Conservation (phyloP, 2,113 vertebrate genomes). For the Epinephelus fuscoguttatus region DNA sequence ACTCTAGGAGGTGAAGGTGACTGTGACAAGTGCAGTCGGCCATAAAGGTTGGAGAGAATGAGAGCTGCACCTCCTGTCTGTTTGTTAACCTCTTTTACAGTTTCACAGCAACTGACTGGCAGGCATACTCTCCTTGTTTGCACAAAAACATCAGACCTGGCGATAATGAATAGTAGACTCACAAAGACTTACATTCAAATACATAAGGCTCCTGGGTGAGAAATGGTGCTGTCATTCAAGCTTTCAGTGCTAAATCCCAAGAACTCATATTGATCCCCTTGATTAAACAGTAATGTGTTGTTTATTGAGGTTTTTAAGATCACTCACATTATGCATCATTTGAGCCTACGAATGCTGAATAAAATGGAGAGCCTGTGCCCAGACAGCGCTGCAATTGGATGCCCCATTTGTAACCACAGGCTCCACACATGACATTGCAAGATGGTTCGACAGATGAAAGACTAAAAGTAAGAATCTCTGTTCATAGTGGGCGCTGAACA, state of each 20-base stretch:
- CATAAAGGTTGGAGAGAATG: constrained; percentile 12
- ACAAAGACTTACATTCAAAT: background rate
- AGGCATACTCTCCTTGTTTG: background rate
- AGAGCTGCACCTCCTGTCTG: constrained; percentile 7
- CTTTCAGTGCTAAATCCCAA: background rate
- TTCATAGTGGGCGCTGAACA: constrained; percentile 13
- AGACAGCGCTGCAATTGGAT: constrained; percentile 23
- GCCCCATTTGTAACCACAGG: constrained; percentile 56
- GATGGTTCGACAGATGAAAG: constrained; percentile 35
- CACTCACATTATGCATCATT: constrained; percentile 17
- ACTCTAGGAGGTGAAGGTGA: background rate
- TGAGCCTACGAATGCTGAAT: constrained; percentile 14
- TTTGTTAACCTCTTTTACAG: constrained; percentile 4
- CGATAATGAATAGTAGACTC: background rate
- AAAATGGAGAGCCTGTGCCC: constrained; percentile 21
- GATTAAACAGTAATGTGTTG: constrained; percentile 36
- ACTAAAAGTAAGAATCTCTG: constrained; percentile 25
- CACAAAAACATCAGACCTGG: background rate
- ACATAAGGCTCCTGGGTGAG: background rate
- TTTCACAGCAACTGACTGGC: constrained; percentile 22
- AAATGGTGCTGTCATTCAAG: constrained; percentile 24
- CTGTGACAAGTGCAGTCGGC: constrained; percentile 50
- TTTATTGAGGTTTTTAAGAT: constrained; percentile 43
- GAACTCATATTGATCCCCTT: constrained; percentile 19
- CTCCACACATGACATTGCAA: constrained; percentile 41